A percentile compares a stretch with the other conserved stretches of the same genome.
Evolutionary conservation across 23 tunicate genomes (phyloP).

Genomic region (Ciona savignyi): DNA sequence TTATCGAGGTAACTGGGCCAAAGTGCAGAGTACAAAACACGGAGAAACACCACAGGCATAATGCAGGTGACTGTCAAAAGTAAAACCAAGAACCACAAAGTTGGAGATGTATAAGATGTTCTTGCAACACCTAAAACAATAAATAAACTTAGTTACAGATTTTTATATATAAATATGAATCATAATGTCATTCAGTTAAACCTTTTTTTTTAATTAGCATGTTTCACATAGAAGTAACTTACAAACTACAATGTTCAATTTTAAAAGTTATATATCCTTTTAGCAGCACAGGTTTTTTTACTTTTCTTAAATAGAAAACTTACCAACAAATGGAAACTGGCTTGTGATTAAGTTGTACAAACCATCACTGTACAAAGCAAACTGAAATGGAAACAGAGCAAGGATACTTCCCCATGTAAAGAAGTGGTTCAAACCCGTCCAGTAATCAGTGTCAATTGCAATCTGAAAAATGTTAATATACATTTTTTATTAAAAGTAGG

Average conservation of each 20-base stretch:
- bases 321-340: constrained; percentile 79
- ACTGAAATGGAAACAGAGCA: constrained; percentile 55
- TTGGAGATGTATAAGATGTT: neutral
- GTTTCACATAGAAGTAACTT: too few species aligned
- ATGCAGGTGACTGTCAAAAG: neutral
- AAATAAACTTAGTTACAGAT: too few species aligned
- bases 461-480: constrained; percentile 48
- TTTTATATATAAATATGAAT: too few species aligned
- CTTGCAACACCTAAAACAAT: neutral
- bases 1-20: neutral
- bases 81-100: neutral
- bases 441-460: constrained; percentile 80
- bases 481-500: too few species aligned
- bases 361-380: constrained; percentile 84
- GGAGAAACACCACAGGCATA: neutral
- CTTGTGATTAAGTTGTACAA: constrained; percentile 28
- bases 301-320: too few species aligned
- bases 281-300: too few species aligned
- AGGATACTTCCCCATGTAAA: constrained; percentile 92
- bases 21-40: neutral
- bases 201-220: too few species aligned
- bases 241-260: too few species aligned
- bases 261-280: too few species aligned
- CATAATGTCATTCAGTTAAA: too few species aligned
- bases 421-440: constrained; percentile 86